Percentiles rank a stretch among this genome's conserved stretches.
These are phyloP conservation scores for Epinephelus fuscoguttatus DNA, from an alignment of 2,113 vertebrate species.

Conservation along the genomic window DNA sequence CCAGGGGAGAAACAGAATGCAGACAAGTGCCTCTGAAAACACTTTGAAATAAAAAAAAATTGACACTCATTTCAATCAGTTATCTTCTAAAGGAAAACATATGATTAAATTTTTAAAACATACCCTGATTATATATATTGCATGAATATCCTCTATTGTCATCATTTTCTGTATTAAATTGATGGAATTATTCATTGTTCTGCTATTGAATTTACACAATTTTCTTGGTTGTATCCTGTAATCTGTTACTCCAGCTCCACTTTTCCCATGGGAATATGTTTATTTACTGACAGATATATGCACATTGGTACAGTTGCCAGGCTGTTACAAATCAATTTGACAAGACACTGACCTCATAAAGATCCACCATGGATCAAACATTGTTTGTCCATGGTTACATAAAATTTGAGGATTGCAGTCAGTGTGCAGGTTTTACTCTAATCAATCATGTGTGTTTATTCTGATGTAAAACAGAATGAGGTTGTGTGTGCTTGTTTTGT, in stretches of 20 bases:
- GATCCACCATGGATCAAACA: background rate
- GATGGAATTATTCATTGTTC: background rate
- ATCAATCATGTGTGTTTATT: background rate
- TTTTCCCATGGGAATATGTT: no score
- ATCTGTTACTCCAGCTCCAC: background rate
- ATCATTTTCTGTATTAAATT: background rate
- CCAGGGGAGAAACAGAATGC: background rate
- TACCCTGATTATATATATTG: background rate
- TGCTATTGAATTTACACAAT: background rate
- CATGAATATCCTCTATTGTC: background rate
- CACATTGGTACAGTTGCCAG: no score
- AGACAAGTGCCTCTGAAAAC: background rate
- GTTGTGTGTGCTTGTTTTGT: background rate
- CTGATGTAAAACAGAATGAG: background rate
- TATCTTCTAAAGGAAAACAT: background rate
- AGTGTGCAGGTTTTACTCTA: background rate
- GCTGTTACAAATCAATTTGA: no score
- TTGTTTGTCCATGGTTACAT: background rate
- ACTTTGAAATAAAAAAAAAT: background rate
- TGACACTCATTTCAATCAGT: background rate
- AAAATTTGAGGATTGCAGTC: background rate
- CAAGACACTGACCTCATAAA: no score
- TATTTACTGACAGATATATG: no score
- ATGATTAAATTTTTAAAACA: background rate
- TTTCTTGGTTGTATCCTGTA: background rate